Evolutionary conservation across 2,888 invertebrate genomes (phyloP).

Genomic region (Sphecodes monilicornis): DNA sequence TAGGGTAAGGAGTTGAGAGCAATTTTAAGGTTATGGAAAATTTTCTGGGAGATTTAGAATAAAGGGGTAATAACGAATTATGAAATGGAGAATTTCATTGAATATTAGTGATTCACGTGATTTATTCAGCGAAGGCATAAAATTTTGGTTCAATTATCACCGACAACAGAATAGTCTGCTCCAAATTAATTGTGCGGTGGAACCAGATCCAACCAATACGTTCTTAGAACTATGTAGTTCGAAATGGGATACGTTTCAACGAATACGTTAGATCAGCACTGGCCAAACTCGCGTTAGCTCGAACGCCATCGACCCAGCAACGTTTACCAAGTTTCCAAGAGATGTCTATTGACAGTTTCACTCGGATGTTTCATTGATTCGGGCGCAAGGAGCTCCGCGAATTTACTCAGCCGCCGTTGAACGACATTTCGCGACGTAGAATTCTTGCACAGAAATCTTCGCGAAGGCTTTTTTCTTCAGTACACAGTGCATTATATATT

Average conservation of each 20-base stretch:
- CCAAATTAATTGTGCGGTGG: background rate
- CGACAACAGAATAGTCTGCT: background rate
- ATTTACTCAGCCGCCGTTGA: background rate
- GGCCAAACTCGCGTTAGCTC: conserved; percentile 6
- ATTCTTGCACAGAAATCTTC: background rate
- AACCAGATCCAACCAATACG: background rate
- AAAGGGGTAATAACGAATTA: too few species aligned
- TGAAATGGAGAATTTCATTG: too few species aligned
- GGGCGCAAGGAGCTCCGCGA: conserved; percentile 11
- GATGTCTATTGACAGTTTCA: conserved; percentile 38
- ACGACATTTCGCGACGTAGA: background rate
- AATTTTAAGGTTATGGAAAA: too few species aligned
- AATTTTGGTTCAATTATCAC: background rate
- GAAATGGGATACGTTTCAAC: conserved; percentile 9
- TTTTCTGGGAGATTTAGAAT: too few species aligned
- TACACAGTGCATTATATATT: too few species aligned
- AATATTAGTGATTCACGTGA: too few species aligned
- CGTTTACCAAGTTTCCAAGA: conserved; percentile 27
- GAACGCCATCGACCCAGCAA: conserved; percentile 16
- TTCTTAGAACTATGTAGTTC: background rate
- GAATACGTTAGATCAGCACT: background rate
- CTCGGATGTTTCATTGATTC: conserved; percentile 30
- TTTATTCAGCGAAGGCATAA: background rate
- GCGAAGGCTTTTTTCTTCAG: too few species aligned
- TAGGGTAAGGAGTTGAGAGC: too few species aligned